Conservation (phyloP, 2,888 invertebrate genomes). For the Dryobotodes eremita region DNA sequence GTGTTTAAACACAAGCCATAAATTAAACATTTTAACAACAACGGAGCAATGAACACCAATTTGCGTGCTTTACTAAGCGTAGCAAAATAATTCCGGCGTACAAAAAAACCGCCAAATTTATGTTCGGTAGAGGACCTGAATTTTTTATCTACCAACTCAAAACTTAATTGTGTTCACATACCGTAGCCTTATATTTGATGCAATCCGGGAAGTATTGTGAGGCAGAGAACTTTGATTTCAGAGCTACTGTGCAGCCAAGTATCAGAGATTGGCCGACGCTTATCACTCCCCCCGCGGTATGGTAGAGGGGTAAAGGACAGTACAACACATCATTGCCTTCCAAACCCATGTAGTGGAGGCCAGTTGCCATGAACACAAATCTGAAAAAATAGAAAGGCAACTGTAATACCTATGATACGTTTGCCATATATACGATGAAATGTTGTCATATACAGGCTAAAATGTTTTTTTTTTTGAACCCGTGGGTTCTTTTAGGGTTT, state of each 20-base stretch:
- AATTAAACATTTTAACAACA: neutral
- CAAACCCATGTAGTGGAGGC: slow-evolving; percentile 93
- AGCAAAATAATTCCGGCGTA: neutral
- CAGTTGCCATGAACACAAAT: slow-evolving; percentile 94
- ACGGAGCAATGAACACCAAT: neutral
- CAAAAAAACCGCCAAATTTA: slow-evolving; percentile 6
- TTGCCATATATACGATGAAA: neutral
- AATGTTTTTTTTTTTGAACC: neutral
- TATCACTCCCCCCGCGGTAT: slow-evolving; percentile 98
- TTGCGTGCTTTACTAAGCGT: slow-evolving; percentile 25
- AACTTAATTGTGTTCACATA: slow-evolving; percentile 85
- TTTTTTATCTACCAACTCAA: neutral
- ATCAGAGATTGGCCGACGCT: slow-evolving; percentile 95
- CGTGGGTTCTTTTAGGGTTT: neutral
- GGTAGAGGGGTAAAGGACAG: slow-evolving; percentile 98
- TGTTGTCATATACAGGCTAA: too few species aligned
- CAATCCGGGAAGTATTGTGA: slow-evolving; percentile 98
- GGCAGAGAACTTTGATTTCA: slow-evolving; percentile 98
- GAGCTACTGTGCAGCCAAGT: slow-evolving; percentile 95
- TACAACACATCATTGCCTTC: slow-evolving; percentile 94
- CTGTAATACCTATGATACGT: neutral
- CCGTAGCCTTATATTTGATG: slow-evolving; percentile 98
- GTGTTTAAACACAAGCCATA: too few species aligned
- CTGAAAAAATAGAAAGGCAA: slow-evolving; percentile 82
- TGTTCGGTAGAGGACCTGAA: neutral